Percentiles rank a stretch among this genome's conserved stretches.
Evolutionary conservation across 2,797 vertebrate genomes (phyloP).

Genomic region (Pseudomugil gertrudae): DNA sequence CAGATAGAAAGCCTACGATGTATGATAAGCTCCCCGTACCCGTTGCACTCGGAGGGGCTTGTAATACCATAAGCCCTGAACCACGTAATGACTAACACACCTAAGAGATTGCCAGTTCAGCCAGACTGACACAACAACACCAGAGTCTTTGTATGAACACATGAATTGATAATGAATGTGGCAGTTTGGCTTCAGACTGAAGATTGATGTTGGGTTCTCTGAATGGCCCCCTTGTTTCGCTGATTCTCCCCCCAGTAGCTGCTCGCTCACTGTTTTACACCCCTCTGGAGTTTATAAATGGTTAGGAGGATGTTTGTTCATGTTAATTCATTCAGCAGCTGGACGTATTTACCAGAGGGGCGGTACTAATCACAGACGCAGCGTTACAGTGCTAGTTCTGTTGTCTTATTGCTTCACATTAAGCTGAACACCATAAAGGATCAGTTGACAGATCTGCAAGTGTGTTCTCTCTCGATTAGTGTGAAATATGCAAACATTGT

Average conservation of each 20-base stretch:
- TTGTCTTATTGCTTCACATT: constrained; percentile 10
- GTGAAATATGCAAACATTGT: constrained; percentile 30
- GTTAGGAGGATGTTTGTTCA: constrained; percentile 38
- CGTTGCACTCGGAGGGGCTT: background rate
- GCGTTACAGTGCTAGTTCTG: constrained; percentile 10
- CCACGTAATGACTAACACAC: constrained; percentile 46
- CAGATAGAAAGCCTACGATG: background rate
- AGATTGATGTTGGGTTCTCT: constrained; percentile 50
- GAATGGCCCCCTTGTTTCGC: constrained; percentile 56
- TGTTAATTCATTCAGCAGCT: constrained; percentile 57
- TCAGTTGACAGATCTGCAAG: constrained; percentile 15
- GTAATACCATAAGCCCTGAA: background rate
- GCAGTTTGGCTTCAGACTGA: constrained; percentile 53
- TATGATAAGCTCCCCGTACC: background rate
- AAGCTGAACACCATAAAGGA: constrained; percentile 10
- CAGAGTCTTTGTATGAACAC: constrained; percentile 54
- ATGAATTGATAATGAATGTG: constrained; percentile 69
- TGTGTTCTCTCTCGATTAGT: constrained; percentile 31
- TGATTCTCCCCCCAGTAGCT: constrained; percentile 32
- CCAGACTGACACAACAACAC: constrained; percentile 44
- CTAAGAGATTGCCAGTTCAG: constrained; percentile 34
- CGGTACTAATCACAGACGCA: background rate
- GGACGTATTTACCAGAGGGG: constrained; percentile 28
- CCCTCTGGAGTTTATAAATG: constrained; percentile 52
- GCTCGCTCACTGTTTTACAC: constrained; percentile 52